phyloP scores from a whole-genome alignment of 2,888 invertebrate species.

The Tetragonula carbonaria region DNA sequence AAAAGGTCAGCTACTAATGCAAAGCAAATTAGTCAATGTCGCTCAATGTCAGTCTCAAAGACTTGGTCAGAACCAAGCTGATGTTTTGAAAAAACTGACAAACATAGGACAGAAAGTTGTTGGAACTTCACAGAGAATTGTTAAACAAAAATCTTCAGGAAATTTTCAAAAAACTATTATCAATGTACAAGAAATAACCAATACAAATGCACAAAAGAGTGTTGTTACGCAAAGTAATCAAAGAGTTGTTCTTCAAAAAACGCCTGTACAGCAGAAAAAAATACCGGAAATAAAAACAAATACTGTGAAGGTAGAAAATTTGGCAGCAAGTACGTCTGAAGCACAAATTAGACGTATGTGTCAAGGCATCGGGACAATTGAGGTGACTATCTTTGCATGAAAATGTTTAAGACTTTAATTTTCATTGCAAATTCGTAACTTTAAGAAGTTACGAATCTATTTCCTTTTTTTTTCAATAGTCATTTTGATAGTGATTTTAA shows the following conservation, averaged over 20 bases:
- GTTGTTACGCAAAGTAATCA: slow-evolving; percentile 70
- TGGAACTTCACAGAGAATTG: slow-evolving; percentile 68
- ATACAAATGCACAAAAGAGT: slow-evolving; percentile 62
- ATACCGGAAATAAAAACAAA: slow-evolving; percentile 79
- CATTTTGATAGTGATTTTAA: background rate
- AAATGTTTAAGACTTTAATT: slow-evolving; percentile 25
- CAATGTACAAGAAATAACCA: slow-evolving; percentile 59
- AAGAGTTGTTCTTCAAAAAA: slow-evolving; percentile 74
- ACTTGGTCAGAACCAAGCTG: slow-evolving; percentile 42
- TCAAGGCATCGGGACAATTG: slow-evolving; percentile 84
- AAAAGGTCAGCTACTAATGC: slow-evolving; percentile 57
- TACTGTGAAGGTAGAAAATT: slow-evolving; percentile 84
- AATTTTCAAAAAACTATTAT: slow-evolving; percentile 59
- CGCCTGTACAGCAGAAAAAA: slow-evolving; percentile 58
- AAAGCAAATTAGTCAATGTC: slow-evolving; percentile 38
- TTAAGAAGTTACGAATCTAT: background rate
- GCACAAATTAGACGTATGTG: slow-evolving; percentile 84
- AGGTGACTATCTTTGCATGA: slow-evolving; percentile 83
- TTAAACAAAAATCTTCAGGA: slow-evolving; percentile 69
- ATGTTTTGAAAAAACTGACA: slow-evolving; percentile 49
- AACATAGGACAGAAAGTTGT: slow-evolving; percentile 38
- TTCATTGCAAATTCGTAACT: background rate
- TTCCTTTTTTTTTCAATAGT: background rate
- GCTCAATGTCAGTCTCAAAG: slow-evolving; percentile 50
- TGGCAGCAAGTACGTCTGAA: slow-evolving; percentile 84